Evolutionary conservation across 2,113 vertebrate genomes (phyloP).

Genomic region (Microtus ochrogaster): DNA sequence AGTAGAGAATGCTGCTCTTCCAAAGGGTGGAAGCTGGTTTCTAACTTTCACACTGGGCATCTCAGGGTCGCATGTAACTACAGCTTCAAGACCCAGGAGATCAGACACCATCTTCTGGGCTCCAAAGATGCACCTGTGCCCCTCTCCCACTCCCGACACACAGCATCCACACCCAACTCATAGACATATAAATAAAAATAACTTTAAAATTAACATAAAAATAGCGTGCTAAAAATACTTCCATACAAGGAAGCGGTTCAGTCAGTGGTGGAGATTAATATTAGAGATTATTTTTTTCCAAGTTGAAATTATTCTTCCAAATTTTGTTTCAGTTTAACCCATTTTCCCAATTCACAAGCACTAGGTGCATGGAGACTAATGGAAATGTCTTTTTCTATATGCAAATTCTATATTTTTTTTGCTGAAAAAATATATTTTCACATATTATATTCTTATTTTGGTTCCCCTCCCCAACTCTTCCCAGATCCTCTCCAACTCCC

Average conservation of each 20-base stretch:
- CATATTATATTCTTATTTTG: neutral
- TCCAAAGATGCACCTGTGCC: too few relatives aligned
- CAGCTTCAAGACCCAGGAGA: neutral
- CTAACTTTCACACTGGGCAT: too few relatives aligned
- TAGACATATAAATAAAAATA: neutral
- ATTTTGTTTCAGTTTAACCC: neutral
- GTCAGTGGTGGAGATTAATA: neutral
- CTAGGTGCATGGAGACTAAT: neutral
- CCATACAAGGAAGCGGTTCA: neutral
- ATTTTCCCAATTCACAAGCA: accelerated
- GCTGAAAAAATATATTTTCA: neutral
- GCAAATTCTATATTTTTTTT: neutral
- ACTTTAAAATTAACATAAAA: neutral
- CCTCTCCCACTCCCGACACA: neutral
- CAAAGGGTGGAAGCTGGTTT: neutral
- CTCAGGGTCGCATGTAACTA: neutral
- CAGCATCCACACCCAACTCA: neutral
- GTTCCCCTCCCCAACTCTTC: neutral
- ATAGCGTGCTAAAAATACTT: accelerated
- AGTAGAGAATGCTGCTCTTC: neutral
- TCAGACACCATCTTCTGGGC: neutral
- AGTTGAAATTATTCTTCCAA: neutral
- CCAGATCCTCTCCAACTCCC: neutral
- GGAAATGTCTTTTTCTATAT: neutral
- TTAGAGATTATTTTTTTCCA: neutral